Percentiles rank a stretch among this genome's conserved stretches.
Evolutionary conservation across 2,888 invertebrate species (phyloP).

Genomic region (Rhyacophila evoluta): DNA sequence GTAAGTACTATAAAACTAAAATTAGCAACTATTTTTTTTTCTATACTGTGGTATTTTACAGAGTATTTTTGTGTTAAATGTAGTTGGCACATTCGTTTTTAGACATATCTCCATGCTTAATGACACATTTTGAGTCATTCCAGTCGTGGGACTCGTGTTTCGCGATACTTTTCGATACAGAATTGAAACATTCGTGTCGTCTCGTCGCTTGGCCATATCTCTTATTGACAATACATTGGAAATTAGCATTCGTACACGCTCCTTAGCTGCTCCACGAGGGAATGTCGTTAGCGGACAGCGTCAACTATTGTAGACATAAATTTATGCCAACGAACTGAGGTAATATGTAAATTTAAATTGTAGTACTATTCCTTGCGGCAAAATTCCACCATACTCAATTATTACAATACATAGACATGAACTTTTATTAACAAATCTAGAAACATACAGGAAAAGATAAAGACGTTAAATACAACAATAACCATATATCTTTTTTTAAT

Average conservation of each 20-base stretch:
- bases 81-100: no score
- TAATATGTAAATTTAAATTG: slow-evolving; percentile 11
- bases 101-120: background rate
- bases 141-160: slow-evolving; percentile 34
- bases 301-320: slow-evolving; percentile 15
- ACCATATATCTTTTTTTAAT: no score
- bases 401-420: no score
- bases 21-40: no score
- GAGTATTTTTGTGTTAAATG: no score
- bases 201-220: slow-evolving; percentile 31
- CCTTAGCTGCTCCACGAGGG: slow-evolving; percentile 3
- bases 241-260: slow-evolving; percentile 48
- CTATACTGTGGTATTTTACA: no score
- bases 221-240: slow-evolving; percentile 42
- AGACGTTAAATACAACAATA: no score
- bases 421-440: no score
- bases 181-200: slow-evolving; percentile 39
- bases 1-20: no score
- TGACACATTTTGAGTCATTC: slow-evolving; percentile 33
- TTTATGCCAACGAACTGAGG: slow-evolving; percentile 12
- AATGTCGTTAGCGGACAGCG: slow-evolving; percentile 19
- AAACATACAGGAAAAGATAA: no score
- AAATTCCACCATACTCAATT: background rate
- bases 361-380: background rate
- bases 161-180: slow-evolving; percentile 1